Evolutionary conservation across 2,113 vertebrate genomes (phyloP).

Genomic region (Austrofundulus limnaeus): DNA sequence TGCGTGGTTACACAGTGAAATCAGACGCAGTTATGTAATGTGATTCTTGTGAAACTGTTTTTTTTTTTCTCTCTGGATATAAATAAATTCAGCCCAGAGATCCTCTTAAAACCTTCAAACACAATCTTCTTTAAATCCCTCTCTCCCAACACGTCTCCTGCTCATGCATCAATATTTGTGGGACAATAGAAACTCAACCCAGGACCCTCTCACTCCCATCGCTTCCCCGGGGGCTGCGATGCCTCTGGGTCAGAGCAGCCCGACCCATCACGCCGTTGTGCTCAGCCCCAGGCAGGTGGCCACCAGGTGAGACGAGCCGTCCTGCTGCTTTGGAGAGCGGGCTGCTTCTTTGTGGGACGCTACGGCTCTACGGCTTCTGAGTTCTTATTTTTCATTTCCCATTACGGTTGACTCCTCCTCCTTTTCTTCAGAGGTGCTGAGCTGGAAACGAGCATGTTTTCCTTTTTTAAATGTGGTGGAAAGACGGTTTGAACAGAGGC

Average conservation of each 20-base stretch:
- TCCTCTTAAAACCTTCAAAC: conserved; percentile 14
- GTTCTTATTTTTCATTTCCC: conserved; percentile 1
- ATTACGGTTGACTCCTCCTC: conserved; percentile 20
- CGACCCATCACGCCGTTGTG: conserved; percentile 80
- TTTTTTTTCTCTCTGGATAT: conserved; percentile 19
- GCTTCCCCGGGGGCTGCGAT: conserved; percentile 84
- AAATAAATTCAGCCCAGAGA: background rate
- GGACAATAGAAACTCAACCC: conserved; percentile 85
- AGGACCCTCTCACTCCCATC: conserved; percentile 87
- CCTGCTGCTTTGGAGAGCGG: conserved; percentile 49
- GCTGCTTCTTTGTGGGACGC: conserved; percentile 56
- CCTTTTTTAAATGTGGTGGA: conserved; percentile 3
- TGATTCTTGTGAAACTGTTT: conserved; percentile 28
- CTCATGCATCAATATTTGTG: conserved; percentile 49
- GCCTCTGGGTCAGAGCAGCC: conserved; percentile 85
- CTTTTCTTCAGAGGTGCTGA: conserved; percentile 15
- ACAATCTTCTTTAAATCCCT: conserved; percentile 23
- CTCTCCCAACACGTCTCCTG: conserved; percentile 56
- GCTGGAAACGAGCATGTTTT: conserved; percentile 48
- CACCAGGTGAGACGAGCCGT: conserved; percentile 85
- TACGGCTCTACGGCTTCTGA: conserved; percentile 22
- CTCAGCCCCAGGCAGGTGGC: conserved; percentile 84
- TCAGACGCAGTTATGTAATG: conserved; percentile 18
- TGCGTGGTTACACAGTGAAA: conserved; percentile 39
- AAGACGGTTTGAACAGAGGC: conserved; percentile 25